These are phyloP conservation scores for Brachynemurus nebulosus DNA, from an alignment of 2,888 invertebrate species.

Conservation along the genomic window DNA sequence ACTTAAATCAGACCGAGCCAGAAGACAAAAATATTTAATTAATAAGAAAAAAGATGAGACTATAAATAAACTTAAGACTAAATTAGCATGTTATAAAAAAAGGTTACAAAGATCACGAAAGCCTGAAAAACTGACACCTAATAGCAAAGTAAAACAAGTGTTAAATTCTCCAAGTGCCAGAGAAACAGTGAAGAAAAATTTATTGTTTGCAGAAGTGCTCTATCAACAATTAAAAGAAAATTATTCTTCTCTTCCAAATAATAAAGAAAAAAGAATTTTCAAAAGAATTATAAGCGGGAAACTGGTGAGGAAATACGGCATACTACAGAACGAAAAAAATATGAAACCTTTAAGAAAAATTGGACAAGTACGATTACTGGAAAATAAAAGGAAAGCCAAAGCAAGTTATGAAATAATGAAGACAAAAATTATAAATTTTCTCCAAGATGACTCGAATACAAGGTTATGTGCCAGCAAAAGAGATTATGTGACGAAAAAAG, in stretches of 20 bases:
- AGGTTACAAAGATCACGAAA: constrained; percentile 6
- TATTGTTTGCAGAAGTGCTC: constrained; percentile 14
- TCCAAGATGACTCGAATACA: constrained; percentile 16
- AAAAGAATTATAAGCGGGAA: constrained; percentile 1
- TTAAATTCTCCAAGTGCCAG: constrained; percentile 12
- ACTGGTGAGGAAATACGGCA: constrained; percentile 9
- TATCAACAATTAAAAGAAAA: constrained; percentile 14
- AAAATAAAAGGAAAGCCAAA: constrained; percentile 1
- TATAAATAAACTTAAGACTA: constrained; percentile 6
- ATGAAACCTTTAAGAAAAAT: constrained; percentile 15
- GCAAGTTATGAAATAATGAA: not conserved
- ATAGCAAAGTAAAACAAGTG: constrained; percentile 12
- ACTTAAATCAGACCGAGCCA: not conserved
- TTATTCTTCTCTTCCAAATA: constrained; percentile 12
- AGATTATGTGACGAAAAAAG: constrained; percentile 6
- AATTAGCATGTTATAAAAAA: constrained; percentile 9
- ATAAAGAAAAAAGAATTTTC: not conserved
- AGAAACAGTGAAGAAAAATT: constrained; percentile 15
- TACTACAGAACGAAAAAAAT: constrained; percentile 16
- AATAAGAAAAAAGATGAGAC: constrained; percentile 5
- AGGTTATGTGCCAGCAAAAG: constrained; percentile 6
- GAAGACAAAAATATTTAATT: not conserved
- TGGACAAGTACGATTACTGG: constrained; percentile 11
- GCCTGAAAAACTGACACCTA: constrained; percentile 15
- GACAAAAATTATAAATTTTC: constrained; percentile 8